These are phyloP conservation scores for Neoseiulus cucumeris DNA, from an alignment of 1,140 invertebrate species.

Conservation along the genomic window DNA sequence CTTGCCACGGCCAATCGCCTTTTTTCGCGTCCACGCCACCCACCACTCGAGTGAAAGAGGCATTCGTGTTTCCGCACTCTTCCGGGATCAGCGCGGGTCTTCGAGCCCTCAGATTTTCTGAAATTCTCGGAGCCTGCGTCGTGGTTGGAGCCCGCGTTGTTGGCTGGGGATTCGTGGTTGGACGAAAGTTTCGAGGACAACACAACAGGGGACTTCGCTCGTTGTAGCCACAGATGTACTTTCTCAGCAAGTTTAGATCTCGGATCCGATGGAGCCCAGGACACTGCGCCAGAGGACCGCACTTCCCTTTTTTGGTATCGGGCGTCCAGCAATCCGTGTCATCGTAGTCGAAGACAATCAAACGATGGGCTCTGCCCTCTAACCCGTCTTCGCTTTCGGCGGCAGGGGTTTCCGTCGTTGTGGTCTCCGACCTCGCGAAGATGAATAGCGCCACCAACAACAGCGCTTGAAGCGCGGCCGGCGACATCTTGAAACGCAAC, in stretches of 20 bases:
- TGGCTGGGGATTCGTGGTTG: not conserved
- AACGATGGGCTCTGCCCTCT: not conserved
- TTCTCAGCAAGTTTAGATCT: not conserved
- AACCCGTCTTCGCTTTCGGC: not conserved
- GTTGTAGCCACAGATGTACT: constrained; percentile 1
- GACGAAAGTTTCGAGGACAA: not conserved
- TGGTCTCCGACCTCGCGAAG: too few relatives aligned
- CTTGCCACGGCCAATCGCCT: constrained; percentile 6
- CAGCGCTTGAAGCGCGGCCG: too few relatives aligned
- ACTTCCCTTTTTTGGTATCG: not conserved
- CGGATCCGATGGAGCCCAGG: not conserved
- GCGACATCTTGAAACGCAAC: too few relatives aligned
- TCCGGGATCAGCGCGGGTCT: constrained; percentile 9
- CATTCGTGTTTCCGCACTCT: constrained; percentile 15
- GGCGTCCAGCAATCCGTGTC: not conserved
- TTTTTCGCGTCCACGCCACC: constrained; percentile 14
- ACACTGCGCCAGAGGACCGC: not conserved
- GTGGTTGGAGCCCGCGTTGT: not conserved
- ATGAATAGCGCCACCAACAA: too few relatives aligned
- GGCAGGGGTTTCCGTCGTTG: too few relatives aligned
- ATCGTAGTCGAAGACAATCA: not conserved
- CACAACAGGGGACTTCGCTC: not conserved
- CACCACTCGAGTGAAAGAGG: constrained; percentile 15
- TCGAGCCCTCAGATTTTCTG: not conserved
- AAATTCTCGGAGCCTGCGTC: not conserved